Evolutionary conservation across 1,140 invertebrate species (phyloP).

Genomic region (Lordiphosa clarofinis): DNA sequence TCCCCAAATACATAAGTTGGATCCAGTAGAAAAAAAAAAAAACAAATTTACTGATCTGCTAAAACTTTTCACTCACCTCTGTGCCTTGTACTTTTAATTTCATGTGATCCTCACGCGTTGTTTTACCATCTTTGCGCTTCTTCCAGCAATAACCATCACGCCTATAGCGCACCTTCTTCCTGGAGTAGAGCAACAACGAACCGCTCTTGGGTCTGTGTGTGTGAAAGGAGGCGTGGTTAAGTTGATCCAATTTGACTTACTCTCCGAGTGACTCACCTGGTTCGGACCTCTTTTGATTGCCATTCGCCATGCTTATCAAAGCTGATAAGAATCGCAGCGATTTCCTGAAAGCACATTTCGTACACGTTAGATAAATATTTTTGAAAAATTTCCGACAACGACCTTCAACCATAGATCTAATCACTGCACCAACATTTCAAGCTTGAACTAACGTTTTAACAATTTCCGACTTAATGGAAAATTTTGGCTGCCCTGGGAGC

Average conservation of each 20-base stretch:
- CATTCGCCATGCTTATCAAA: slow-evolving; percentile 97
- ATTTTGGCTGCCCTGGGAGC: slow-evolving; percentile 36
- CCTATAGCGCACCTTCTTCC: slow-evolving; percentile 97
- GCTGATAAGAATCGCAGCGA: slow-evolving; percentile 97
- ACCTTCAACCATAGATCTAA: slow-evolving; percentile 16
- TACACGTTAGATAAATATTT: slow-evolving; percentile 7
- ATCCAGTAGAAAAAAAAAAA: too few species aligned
- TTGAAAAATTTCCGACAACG: slow-evolving; percentile 2
- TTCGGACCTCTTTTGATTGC: slow-evolving; percentile 98
- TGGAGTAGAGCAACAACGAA: slow-evolving; percentile 97
- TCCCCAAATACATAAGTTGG: too few species aligned
- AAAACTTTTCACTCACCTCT: slow-evolving; percentile 84
- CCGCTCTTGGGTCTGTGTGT: slow-evolving; percentile 93
- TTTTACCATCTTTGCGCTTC: slow-evolving; percentile 98
- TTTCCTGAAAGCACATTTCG: slow-evolving; percentile 88
- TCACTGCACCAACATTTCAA: slow-evolving; percentile 26
- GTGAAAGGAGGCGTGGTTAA: slow-evolving; percentile 9
- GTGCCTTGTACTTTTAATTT: slow-evolving; percentile 98
- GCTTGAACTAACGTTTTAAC: slow-evolving; percentile 65
- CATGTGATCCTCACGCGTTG: slow-evolving; percentile 99
- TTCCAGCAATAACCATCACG: slow-evolving; percentile 99
- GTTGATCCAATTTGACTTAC: slow-evolving; percentile 3
- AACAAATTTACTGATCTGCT: too few species aligned
- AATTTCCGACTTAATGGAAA: slow-evolving; percentile 63
- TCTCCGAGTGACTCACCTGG: slow-evolving; percentile 85